Evolutionary conservation across 2,797 vertebrate genomes (phyloP).

Genomic region (Simalia tracyae): DNA sequence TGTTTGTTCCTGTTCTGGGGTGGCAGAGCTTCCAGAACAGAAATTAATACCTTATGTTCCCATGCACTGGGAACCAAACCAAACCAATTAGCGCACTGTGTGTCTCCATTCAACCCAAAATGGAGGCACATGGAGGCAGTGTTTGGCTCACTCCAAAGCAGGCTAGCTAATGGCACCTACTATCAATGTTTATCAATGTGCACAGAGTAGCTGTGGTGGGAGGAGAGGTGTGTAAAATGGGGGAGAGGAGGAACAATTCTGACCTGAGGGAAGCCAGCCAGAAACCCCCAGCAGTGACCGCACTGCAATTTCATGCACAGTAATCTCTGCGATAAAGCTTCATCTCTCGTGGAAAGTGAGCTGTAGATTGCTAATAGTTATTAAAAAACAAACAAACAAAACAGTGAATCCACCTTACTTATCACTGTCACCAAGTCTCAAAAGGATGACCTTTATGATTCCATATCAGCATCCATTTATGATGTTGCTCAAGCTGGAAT

Average conservation of each 20-base stretch:
- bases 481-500: not conserved
- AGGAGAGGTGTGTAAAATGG: not conserved
- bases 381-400: not conserved
- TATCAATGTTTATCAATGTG: not conserved
- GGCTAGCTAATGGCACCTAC: constrained; percentile 3
- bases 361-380: not conserved
- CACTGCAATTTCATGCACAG: not conserved
- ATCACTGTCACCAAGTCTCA: not conserved
- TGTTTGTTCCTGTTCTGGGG: too few relatives aligned
- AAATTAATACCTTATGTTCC: too few relatives aligned
- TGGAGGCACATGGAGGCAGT: not conserved
- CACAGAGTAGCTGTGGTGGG: not conserved
- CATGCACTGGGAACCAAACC: too few relatives aligned
- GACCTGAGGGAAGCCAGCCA: constrained; percentile 16
- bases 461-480: constrained; percentile 15
- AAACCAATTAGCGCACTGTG: too few relatives aligned
- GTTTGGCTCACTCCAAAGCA: constrained; percentile 6
- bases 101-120: not conserved
- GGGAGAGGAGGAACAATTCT: not conserved
- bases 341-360: constrained; percentile 16
- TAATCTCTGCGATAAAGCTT: not conserved
- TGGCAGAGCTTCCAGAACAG: too few relatives aligned
- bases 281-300: constrained; percentile 44
- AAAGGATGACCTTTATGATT: constrained; percentile 15
- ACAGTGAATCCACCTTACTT: not conserved